Base-by-base conservation (phyloP, 2,797 vertebrate species). In the Acrossocheilus wenchowensis region DNA sequence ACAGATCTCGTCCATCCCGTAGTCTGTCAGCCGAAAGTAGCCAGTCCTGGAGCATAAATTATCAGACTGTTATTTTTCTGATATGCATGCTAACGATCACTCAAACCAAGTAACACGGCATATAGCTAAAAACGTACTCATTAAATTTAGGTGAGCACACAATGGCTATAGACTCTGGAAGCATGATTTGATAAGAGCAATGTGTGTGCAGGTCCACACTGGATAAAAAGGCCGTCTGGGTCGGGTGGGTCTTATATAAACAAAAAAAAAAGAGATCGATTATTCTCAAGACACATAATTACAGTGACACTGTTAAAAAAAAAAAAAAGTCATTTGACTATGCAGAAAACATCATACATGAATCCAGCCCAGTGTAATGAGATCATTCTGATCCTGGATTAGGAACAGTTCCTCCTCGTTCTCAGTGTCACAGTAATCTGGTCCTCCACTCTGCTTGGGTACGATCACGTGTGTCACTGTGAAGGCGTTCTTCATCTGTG, bases 181-280 rank as follows among this genome's bases (percentile, higher is more conserved):
- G 84, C 98, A 99, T 99, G 93, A 99, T 95, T 94, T 99, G 98
- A 90, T 99, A 99, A 87, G 98, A 99, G 92, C 98, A 99, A 94
- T 99, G 98, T 0, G 98, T 99, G 93, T 99, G 98, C 34, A 99
- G 95, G 90, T 99, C 98, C 0, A 99, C 98, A 0, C 98, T 99
- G 93, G 98, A 99, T 84, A 99, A 95, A 91, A 99, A 99, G n/a
- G 98, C 98, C 0, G 98, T 99, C 93, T 99, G 98, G 0, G 98
- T 99, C 72, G 98, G 98, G 83, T 99, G 98, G 26, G 98, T 99
- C 98, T 99, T 72, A 11, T 23, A 34, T n/a, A 39, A 30, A 52
- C 4, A 50, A 48, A 19, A 17, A 23, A 34, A 64, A n/a, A 10
- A 83, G 60, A 52, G 34, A 64, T 0, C 12, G 6, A 34, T 84